Conservation (phyloP, 2,113 vertebrate species). For the Clarias gariepinus region DNA sequence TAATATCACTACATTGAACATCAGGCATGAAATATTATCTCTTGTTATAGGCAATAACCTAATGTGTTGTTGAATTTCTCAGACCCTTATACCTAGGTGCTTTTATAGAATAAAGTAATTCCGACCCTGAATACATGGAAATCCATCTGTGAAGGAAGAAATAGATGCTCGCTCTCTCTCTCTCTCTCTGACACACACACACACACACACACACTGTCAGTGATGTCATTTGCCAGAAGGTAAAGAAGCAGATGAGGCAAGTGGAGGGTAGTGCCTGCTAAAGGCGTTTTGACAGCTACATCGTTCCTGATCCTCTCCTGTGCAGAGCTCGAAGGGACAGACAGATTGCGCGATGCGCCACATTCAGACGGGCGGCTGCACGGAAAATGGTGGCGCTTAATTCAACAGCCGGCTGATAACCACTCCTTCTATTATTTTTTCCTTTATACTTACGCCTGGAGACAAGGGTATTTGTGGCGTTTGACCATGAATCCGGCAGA, state of each 20-base stretch:
- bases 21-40: background rate
- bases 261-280: constrained; percentile 73
- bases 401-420: constrained; percentile 28
- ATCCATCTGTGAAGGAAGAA: constrained; percentile 32
- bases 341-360: background rate
- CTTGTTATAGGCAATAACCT: background rate
- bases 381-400: constrained; percentile 57
- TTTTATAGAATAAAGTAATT: constrained; percentile 26
- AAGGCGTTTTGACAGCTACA: constrained; percentile 75
- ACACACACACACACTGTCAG: constrained; percentile 58
- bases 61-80: background rate
- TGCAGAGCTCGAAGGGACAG: background rate
- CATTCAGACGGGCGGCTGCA: constrained; percentile 19
- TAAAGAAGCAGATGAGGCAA: constrained; percentile 71
- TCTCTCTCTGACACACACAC: background rate
- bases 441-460: background rate
- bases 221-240: constrained; percentile 83
- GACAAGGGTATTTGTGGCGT: background rate
- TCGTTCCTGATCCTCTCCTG: background rate
- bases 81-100: background rate
- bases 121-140: constrained; percentile 31
- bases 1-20: background rate
- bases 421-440: background rate
- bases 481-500: constrained; percentile 90
- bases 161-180: constrained; percentile 48